phyloP scores from a whole-genome alignment of 2,888 invertebrate species.

The Conus canariensis region DNA sequence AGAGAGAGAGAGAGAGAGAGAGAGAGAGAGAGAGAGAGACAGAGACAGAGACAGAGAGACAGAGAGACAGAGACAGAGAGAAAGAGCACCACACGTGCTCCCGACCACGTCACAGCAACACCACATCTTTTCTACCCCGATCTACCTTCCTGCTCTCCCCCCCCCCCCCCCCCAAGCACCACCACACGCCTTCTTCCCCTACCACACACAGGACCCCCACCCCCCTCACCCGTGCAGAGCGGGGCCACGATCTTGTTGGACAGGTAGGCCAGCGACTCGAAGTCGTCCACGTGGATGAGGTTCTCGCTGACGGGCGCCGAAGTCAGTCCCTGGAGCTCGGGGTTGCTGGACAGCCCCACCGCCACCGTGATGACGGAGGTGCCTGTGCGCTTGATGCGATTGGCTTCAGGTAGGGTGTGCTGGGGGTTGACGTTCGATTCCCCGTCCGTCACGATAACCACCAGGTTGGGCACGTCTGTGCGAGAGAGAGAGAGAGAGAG shows the following conservation, averaged over 20 bases:
- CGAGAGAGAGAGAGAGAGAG: background rate
- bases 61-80: too few relatives aligned
- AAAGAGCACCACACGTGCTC: too few relatives aligned
- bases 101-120: too few relatives aligned
- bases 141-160: too few relatives aligned
- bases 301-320: conserved; percentile 69
- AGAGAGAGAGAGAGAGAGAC: too few relatives aligned
- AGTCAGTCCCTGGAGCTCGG: conserved; percentile 71
- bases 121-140: too few relatives aligned
- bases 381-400: conserved; percentile 62
- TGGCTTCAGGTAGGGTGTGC: conserved; percentile 71
- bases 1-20: too few relatives aligned
- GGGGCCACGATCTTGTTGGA: conserved; percentile 66
- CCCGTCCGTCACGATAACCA: conserved; percentile 70
- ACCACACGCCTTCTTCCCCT: background rate
- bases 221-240: conserved; percentile 69
- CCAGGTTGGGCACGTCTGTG: conserved; percentile 67
- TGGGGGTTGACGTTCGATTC: conserved; percentile 72
- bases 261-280: conserved; percentile 64
- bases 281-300: conserved; percentile 69
- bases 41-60: too few relatives aligned
- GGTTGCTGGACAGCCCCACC: conserved; percentile 62
- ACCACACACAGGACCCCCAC: too few relatives aligned
- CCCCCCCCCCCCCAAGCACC: background rate
- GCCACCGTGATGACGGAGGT: conserved; percentile 69